Evolutionary conservation across 2,888 invertebrate species (phyloP).

Genomic region (Protophormia terraenovae): DNA sequence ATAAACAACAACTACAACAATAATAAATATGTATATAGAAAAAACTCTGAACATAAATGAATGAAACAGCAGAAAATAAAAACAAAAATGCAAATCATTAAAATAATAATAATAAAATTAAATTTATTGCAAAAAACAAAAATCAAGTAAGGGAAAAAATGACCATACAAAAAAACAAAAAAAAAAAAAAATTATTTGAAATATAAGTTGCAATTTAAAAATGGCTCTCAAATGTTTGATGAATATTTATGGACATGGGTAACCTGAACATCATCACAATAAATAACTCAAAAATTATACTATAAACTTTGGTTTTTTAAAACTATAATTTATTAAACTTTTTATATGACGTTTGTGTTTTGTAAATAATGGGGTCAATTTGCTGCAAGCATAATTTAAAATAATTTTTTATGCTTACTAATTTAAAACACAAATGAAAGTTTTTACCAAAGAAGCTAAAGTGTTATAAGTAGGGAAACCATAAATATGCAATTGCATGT

Average conservation of each 20-base stretch:
- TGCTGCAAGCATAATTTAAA: neutral
- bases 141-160: neutral
- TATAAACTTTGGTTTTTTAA: neutral
- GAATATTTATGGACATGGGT: neutral
- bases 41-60: slow-evolving; percentile 14
- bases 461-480: no score
- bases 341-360: neutral
- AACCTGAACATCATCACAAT: neutral
- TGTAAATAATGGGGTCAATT: neutral
- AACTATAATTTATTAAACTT: neutral
- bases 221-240: slow-evolving; percentile 2
- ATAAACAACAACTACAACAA: neutral
- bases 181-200: slow-evolving; percentile 3
- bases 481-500: no score
- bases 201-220: slow-evolving; percentile 17
- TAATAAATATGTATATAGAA: neutral
- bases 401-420: no score
- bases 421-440: no score
- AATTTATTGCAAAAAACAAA: slow-evolving; percentile 35
- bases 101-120: slow-evolving; percentile 48
- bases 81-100: slow-evolving; percentile 48
- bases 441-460: no score
- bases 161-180: neutral
- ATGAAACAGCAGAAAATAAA: slow-evolving; percentile 24
- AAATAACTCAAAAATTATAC: neutral